These are phyloP conservation scores for Sylvietta virens DNA, from an alignment of 2,113 vertebrate species.

Conservation along the genomic window DNA sequence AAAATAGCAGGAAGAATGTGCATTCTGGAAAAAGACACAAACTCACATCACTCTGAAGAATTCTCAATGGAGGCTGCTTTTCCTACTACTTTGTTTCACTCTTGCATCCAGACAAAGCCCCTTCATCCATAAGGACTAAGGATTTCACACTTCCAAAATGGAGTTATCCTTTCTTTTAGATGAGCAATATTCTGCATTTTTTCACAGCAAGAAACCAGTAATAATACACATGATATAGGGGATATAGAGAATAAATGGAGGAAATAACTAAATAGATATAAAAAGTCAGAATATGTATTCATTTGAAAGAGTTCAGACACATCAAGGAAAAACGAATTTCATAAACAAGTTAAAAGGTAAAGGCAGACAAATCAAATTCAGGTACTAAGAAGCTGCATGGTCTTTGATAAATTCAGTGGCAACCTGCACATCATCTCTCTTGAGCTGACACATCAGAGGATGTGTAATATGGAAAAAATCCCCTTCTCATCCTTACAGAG, in stretches of 20 bases:
- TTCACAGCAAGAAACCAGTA: neutral
- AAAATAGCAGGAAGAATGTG: neutral
- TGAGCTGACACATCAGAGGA: neutral
- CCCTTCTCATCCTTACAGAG: neutral
- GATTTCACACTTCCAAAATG: neutral
- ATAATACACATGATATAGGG: neutral
- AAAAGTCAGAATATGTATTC: neutral
- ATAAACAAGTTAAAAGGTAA: neutral
- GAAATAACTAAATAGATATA: neutral
- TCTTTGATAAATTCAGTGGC: neutral
- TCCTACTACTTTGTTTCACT: neutral
- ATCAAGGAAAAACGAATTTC: neutral
- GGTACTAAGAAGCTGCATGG: neutral
- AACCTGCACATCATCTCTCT: neutral
- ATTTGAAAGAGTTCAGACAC: neutral
- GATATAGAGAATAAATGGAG: neutral
- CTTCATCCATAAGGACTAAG: neutral
- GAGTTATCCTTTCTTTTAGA: neutral
- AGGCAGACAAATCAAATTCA: neutral
- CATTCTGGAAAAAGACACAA: neutral
- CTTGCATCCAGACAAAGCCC: neutral
- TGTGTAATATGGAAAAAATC: neutral
- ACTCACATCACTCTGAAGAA: neutral
- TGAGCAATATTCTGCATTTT: neutral
- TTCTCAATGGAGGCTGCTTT: neutral